Base-by-base conservation (phyloP, 53 echinoderm and acorn worm genomes). In the Stichopus horrens region DNA sequence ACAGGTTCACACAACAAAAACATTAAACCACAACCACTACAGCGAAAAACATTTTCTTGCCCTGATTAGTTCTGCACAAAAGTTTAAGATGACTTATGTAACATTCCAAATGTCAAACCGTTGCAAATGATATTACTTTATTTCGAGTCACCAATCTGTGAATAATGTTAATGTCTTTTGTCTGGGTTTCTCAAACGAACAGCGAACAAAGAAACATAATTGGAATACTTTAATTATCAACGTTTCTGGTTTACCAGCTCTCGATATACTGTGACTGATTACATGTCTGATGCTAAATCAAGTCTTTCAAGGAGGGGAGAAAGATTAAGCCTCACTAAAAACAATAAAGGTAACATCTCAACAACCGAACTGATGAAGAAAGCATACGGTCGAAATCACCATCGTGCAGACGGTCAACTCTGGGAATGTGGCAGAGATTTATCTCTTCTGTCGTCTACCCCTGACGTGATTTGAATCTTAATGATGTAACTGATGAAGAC, bases 281-380 rank as follows among this genome's bases (percentile, higher is more conserved):
- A 59, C 59, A 37, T 37, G 59, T 8, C 59, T 59, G 59, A 11
- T 59, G 59, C 59, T 59, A 59, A 9, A 59, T 71, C 19, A 71
- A 71, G 19, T 71, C 71, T 8, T 63, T 16, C 19, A 18, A n/a
- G 71, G 18, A 18, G 71, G 19, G 18, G 19, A 59, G 71, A 71
- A 71, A 18, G 71, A 71, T 71, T 71, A 71, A 71, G 71, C 71
- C 19, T 71, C 71, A n/a, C 71, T 71, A 71, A 71, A 2, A 71
- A 71, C 71, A 71, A 71, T 71, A 16, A 71, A 71, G 18, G 19
- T 37, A 7, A n/a, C 71, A 71, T 71, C 71, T 71, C 6, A 5
- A 71, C 19, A n/a, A 71, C 71, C 19, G 4, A 71, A 71, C 18
- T 7, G 5, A 71, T 71, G 16, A 71, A 71, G 71, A 71, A 19